Evolutionary conservation across 2,797 vertebrate species (phyloP).

Genomic region (Sylvilagus floridanus): DNA sequence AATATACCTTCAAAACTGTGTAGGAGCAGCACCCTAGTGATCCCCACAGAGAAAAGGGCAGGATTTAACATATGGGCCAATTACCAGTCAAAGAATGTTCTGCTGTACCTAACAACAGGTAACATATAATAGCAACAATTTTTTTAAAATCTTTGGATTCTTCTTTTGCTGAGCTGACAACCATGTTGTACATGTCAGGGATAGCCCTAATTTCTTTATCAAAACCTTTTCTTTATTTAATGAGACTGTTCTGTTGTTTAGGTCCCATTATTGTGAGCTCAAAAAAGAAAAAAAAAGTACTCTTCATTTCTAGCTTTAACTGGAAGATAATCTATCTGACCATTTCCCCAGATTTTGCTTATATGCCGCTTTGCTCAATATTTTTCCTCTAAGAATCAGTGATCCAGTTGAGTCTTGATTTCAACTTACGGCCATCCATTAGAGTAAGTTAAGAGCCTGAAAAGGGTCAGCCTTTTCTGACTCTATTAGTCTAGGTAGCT

Average conservation of each 20-base stretch:
- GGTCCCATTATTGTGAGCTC: conserved; percentile 1
- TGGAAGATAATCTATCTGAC: conserved; percentile 55
- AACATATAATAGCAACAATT: neutral
- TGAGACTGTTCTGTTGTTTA: conserved; percentile 35
- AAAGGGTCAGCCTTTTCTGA: conserved; percentile 77
- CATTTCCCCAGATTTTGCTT: conserved; percentile 72
- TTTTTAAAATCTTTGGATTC: conserved; percentile 40
- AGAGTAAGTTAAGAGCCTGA: conserved; percentile 79
- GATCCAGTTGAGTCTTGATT: conserved; percentile 82
- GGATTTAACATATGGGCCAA: neutral
- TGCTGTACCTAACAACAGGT: neutral
- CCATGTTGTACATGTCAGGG: neutral
- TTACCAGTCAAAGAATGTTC: neutral
- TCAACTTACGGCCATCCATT: conserved; percentile 81
- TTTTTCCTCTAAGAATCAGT: conserved; percentile 78
- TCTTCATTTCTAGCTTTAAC: conserved; percentile 34
- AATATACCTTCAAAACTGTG: neutral
- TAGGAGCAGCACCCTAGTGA: neutral
- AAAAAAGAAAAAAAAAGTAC: conserved; percentile 26
- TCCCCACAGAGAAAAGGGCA: neutral
- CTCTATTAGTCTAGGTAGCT: conserved; percentile 75
- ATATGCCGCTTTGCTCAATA: conserved; percentile 69
- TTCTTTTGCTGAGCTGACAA: neutral
- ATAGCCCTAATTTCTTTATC: conserved; percentile 38
- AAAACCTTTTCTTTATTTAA: conserved; percentile 36